phyloP scores from a whole-genome alignment of 2,113 vertebrate species.

The Capreolus pygargus region DNA sequence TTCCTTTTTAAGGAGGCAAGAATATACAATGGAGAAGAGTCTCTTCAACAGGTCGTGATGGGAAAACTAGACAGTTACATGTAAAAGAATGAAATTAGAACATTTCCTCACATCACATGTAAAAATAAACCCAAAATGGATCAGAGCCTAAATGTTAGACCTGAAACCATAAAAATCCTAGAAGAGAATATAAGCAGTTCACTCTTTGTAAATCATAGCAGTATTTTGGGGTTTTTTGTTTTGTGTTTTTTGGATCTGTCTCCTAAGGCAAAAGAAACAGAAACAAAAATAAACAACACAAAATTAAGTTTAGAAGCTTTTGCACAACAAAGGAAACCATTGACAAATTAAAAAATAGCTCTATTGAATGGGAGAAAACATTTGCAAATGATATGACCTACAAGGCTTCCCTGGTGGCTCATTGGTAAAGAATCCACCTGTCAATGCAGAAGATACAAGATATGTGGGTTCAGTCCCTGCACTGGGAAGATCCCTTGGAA shows the following conservation, averaged over 20 bases:
- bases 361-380: neutral
- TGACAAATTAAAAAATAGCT: neutral
- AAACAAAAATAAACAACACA: neutral
- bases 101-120: neutral
- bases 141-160: neutral
- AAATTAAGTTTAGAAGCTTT: neutral
- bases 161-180: neutral
- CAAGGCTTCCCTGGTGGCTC: neutral
- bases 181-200: neutral
- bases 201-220: neutral
- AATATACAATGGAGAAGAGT: neutral
- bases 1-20: neutral
- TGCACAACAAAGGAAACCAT: neutral
- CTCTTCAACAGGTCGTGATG: neutral
- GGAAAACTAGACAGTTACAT: neutral
- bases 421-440: neutral
- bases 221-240: too few relatives aligned
- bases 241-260: neutral
- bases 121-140: neutral
- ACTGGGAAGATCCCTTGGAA: neutral
- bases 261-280: neutral
- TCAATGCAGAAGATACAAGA: neutral
- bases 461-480: neutral
- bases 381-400: neutral
- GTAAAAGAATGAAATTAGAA: neutral